Conservation (phyloP, 2,888 invertebrate genomes). For the Microplitis deprimator region DNA sequence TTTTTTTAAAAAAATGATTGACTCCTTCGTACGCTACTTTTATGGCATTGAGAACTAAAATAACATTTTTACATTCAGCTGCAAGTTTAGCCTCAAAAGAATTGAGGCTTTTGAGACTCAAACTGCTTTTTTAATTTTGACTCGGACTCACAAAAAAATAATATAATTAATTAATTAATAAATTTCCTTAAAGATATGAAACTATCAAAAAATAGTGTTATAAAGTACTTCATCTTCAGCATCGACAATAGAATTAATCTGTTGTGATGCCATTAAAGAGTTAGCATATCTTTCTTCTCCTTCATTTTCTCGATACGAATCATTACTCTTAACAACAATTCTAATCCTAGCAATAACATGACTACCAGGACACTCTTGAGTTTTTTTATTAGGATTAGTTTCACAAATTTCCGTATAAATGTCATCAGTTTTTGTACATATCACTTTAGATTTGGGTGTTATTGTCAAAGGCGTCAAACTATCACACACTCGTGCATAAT, state of each 20-base stretch:
- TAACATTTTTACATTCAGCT: too few relatives aligned
- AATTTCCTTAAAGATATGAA: not conserved
- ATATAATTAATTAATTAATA: not conserved
- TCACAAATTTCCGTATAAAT: constrained; percentile 70
- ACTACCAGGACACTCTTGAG: constrained; percentile 62
- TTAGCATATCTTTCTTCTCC: constrained; percentile 57
- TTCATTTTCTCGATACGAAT: constrained; percentile 49
- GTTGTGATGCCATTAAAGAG: constrained; percentile 60
- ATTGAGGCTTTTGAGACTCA: too few relatives aligned
- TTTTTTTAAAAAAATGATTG: too few relatives aligned
- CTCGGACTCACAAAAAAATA: not conserved
- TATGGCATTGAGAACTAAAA: too few relatives aligned
- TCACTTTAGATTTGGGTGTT: constrained; percentile 55
- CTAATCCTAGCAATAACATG: constrained; percentile 68
- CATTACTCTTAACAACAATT: constrained; percentile 64
- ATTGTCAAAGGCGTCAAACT: constrained; percentile 60
- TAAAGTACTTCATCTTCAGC: constrained; percentile 67
- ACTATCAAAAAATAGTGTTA: constrained; percentile 65
- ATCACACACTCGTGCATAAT: constrained; percentile 66
- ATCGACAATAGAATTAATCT: constrained; percentile 64
- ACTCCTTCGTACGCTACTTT: too few relatives aligned
- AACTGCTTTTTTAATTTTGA: too few relatives aligned
- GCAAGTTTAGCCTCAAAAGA: too few relatives aligned
- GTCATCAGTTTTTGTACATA: constrained; percentile 60
- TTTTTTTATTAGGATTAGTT: constrained; percentile 49